Conservation (phyloP, 1,140 invertebrate genomes). For the Telenomus remus region DNA sequence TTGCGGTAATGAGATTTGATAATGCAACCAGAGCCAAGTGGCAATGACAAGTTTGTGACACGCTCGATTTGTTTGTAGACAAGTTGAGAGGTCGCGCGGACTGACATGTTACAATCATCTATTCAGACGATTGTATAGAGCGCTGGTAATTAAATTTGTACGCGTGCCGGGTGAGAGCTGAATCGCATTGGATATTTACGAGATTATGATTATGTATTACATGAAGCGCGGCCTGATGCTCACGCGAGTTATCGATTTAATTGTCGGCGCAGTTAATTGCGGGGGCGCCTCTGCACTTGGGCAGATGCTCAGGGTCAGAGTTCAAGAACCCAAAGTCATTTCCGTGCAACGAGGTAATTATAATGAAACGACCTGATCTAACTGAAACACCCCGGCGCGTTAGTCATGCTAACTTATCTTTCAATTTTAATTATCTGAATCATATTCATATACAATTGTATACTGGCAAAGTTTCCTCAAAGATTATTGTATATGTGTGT, state of each 20-base stretch:
- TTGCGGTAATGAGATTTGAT: no score
- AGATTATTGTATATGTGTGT: no score
- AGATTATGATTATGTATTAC: slow-evolving; percentile 17
- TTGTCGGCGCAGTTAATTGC: slow-evolving; percentile 65
- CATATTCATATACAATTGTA: no score
- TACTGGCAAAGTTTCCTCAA: no score
- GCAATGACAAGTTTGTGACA: slow-evolving; percentile 6
- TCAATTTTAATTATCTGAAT: no score
- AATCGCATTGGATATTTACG: no score
- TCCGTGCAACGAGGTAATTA: slow-evolving; percentile 69
- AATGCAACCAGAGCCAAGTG: background rate
- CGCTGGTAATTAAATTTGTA: no score
- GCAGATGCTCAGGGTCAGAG: slow-evolving; percentile 62
- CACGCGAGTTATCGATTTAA: slow-evolving; percentile 67
- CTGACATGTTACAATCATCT: slow-evolving; percentile 9
- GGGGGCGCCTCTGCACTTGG: slow-evolving; percentile 36
- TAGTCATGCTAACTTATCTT: slow-evolving; percentile 51
- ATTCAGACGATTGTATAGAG: slow-evolving; percentile 9
- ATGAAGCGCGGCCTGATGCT: slow-evolving; percentile 15
- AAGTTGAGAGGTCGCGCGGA: slow-evolving; percentile 3
- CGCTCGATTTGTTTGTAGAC: slow-evolving; percentile 13
- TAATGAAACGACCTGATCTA: slow-evolving; percentile 66
- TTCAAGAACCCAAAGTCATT: slow-evolving; percentile 60
- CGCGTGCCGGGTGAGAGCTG: no score
- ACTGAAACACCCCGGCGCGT: slow-evolving; percentile 56